These are phyloP conservation scores for Brotogeris chrysoptera DNA, from an alignment of 2,797 vertebrate genomes.

Conservation along the genomic window DNA sequence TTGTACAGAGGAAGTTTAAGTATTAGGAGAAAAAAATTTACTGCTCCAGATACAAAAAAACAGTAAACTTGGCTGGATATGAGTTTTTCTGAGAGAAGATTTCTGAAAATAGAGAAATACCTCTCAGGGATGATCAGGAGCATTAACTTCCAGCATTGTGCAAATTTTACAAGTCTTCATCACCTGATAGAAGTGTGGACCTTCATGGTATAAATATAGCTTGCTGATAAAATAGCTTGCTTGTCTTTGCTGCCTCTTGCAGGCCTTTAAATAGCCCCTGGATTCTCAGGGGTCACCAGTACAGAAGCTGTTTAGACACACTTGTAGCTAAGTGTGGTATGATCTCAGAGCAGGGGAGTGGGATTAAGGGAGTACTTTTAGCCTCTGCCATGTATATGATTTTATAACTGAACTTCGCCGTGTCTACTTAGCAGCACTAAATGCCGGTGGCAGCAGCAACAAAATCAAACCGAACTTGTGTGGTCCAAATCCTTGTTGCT, in stretches of 20 bases:
- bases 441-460: neutral
- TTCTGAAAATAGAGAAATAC: neutral
- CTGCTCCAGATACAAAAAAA: neutral
- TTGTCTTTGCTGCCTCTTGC: neutral
- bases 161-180: neutral
- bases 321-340: neutral
- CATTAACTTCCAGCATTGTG: neutral
- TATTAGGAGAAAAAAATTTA: neutral
- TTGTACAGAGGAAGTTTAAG: neutral
- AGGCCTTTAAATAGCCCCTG: neutral
- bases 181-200: neutral
- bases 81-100: neutral
- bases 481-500: neutral
- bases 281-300: neutral
- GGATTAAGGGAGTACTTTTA: neutral
- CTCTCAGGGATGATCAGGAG: neutral
- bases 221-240: neutral
- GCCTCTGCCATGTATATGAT: neutral
- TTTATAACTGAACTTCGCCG: neutral
- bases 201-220: neutral
- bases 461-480: neutral
- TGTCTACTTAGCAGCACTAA: neutral
- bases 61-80: neutral
- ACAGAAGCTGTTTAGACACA: neutral
- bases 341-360: neutral